Base-by-base conservation (phyloP, 2,797 vertebrate species). In the Gymnothorax reevesii region DNA sequence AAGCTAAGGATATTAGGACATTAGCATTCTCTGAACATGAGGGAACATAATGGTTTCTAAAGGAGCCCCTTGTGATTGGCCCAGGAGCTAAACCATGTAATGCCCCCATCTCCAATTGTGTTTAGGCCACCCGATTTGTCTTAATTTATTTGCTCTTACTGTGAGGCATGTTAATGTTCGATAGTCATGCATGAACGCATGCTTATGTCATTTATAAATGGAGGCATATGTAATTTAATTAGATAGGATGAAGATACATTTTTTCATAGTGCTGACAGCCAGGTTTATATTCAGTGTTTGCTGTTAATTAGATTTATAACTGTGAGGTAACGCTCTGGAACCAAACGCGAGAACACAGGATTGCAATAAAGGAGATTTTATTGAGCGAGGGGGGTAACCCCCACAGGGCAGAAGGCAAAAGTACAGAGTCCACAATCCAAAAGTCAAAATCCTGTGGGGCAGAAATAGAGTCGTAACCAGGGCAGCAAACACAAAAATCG, bases 81-180 rank as follows among this genome's bases (percentile, higher is more conserved):
- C 86, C 57, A 0, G n/a, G 42, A 66, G 85, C 87, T 86, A 86
- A 54, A 88, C 71, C 59, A 86, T 20, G 9, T 20, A 87, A 33
- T 85, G 83, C 82, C 66, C 82, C 88, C 86, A 12, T 27, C 62
- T 88, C 84, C 71, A n/a, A 86, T 83, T 83, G 83, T 87, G 33
- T 60, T 71, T 84, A 59, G 86, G 84, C 82, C 83, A 84, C 64
- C 80, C 25, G 82, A 87, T 90, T 90, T 87, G 88, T 91, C 87
- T 89, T 80, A 69, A 87, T 88, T 90, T 85, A 87, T 87, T 90
- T 83, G 82, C 49, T 60, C 62, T 83, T 88, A 90, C 88, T 87
- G 79, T 88, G 89, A 85, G 88, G 88, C 62, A 8, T 66, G 62
- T 22, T 79, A 66, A 22, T 83, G 77, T 91, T 91, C 85, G 87